Evolutionary conservation across 2,113 vertebrate genomes (phyloP), one percentile per base, ranked within the genome.

Genomic region (Regulus satrapa): DNA sequence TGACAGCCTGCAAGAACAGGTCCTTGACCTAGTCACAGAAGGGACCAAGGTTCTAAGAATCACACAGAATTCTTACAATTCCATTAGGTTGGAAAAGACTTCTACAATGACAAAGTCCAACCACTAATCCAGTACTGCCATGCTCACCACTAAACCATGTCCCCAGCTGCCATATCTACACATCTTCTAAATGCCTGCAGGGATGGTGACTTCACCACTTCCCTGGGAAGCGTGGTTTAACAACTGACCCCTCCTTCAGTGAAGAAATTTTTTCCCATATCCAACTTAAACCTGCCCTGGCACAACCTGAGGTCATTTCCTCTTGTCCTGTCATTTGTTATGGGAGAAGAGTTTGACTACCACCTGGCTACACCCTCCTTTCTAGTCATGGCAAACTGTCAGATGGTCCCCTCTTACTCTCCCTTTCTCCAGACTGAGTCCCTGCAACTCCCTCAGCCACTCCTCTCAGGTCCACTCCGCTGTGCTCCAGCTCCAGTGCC

Each of bases 191-290:
- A 61, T 31, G 14, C 17, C 21, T 68, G 20, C 38, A 81, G 23
- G 28, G 21, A 41, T 56, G 45, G 10, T 25, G 24, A 67, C 13
- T 52, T 18, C 5, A 52, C 7, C 52, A 59, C 20, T 26, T 61
- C 17, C n/a, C n/a, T 54, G 16, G 4, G 8, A 5, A 75, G 40
- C 8, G 20, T 89, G 18, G 15, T 46, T 21, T 38, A 46, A 74
- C 5, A 3, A 40, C 0, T 29, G n/a, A 29, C 6, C 7, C 5
- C 6, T 9, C 13, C 32, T 38, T 14, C 5, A 12, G 13, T 4
- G 4, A 59, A 52, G 19, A 52, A 46, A 10, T 54, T n/a, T 46
- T 74, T 54, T 51, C 25, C 40, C 29, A 18, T 21, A 34, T 46
- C 20, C 25, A 52, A 12, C 14, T 58, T n/a, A 45, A 89, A 52